Base-by-base conservation (phyloP, 2,113 vertebrate species). In the Felis chaus region DNA sequence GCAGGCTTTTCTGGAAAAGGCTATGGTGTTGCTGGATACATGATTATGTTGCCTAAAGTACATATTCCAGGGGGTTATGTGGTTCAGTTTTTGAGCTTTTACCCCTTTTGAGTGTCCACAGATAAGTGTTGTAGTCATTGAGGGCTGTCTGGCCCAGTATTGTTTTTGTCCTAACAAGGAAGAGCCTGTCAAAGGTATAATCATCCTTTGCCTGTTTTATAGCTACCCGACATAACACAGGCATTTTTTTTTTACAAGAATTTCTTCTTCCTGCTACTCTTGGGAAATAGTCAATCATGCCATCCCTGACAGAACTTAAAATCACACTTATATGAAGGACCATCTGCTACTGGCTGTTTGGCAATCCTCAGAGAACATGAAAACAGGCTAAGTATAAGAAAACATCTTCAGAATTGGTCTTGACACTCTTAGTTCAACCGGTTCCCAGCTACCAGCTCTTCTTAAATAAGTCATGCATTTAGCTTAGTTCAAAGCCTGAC, bases 401-500 rank as follows among this genome's bases (percentile, higher is more conserved):
- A 97, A 94, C 45, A 36, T 94, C 92, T 84, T 96, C 79, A 81
- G 69, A 97, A 96, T 97, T 86, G 36, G 65, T 80, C 45, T 81
- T 90, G 95, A 97, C 87, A 85, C 45, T 76, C 86, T 84, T 68
- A 73, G 66, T 71, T 96, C 79, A 96, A 82, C 74, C 48, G 63
- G 12, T 86, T 95, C 57, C 29, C 65, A 93, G 83, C 74, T 76
- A 73, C 87, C 61, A 65, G n/a, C 50, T 95, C 83, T 91, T 92
- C 80, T 68, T 89, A 91, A 97, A 91, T 95, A 97, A 98, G 91
- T 97, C 74, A 95, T 95, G 69, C 69, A 63, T 86, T 78, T 57
- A 90, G 80, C 66, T 97, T 86, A 66, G 50, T 79, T 94, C 94
- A 95, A 97, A 97, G 92, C 14, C 63, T 91, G 82, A 88, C 79